Conservation (phyloP, 1,140 invertebrate species). For the Drosophila chauvacae region DNA sequence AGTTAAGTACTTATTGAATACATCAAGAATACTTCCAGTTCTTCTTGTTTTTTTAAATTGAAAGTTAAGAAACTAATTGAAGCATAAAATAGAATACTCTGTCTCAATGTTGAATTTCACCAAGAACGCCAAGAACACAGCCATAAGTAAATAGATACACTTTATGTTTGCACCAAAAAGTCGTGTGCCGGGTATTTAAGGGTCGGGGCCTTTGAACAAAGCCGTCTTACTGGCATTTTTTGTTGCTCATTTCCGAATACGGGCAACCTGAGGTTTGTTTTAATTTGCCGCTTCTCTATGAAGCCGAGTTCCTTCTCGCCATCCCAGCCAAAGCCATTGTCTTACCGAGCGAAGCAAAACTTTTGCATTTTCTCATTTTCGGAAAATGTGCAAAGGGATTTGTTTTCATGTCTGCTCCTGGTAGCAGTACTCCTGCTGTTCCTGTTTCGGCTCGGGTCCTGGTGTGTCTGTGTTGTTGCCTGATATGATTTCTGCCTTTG, state of each 20-base stretch:
- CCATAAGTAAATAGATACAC: not conserved
- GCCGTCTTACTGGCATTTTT: conserved; percentile 19
- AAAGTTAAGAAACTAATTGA: not conserved
- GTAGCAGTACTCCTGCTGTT: conserved; percentile 34
- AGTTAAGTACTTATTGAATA: too few species aligned
- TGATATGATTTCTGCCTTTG: conserved; percentile 79
- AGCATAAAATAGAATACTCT: not conserved
- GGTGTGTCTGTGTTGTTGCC: conserved; percentile 68
- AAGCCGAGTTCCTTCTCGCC: conserved; percentile 8
- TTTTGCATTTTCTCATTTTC: conserved; percentile 83
- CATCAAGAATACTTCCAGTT: too few species aligned
- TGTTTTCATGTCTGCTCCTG: conserved; percentile 74
- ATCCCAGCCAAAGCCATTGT: conserved; percentile 56
- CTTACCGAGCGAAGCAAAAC: conserved; percentile 70
- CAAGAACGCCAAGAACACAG: not conserved
- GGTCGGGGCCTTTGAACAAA: not conserved
- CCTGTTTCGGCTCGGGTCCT: not conserved
- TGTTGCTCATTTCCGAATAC: conserved; percentile 81
- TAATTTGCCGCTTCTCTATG: conserved; percentile 82
- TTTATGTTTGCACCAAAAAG: not conserved
- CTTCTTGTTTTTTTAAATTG: too few species aligned
- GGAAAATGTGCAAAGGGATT: conserved; percentile 83
- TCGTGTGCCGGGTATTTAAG: conserved; percentile 2
- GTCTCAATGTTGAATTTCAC: not conserved
- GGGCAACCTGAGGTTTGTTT: conserved; percentile 83